Conservation (phyloP, 2,797 vertebrate genomes). For the Arctocebus calabarensis region DNA sequence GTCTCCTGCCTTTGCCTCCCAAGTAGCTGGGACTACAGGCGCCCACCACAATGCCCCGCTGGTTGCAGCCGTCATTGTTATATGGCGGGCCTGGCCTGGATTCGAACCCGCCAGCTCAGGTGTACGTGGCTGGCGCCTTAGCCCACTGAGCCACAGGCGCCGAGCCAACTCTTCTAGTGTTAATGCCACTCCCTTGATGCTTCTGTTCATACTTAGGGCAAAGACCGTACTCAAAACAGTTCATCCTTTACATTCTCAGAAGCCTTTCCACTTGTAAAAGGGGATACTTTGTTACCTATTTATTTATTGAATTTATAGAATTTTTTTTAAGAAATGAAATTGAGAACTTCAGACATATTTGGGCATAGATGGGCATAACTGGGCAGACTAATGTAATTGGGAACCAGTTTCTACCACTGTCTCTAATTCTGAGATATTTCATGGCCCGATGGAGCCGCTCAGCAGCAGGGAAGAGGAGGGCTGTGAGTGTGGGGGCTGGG, state of each 20-base stretch:
- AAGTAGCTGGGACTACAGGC: no score
- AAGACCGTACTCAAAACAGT: not conserved
- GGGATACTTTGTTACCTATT: not conserved
- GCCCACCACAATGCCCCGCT: no score
- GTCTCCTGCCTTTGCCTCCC: no score
- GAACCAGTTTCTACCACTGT: not conserved
- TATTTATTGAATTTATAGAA: not conserved
- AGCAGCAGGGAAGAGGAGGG: not conserved
- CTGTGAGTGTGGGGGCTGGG: not conserved
- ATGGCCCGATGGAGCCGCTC: rapidly evolving
- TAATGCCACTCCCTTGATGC: not conserved
- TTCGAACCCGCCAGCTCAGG: no score
- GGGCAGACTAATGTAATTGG: not conserved
- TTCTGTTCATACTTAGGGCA: not conserved
- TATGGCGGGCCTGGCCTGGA: no score
- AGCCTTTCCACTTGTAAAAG: not conserved
- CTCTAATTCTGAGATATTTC: not conserved
- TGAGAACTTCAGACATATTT: not conserved
- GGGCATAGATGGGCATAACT: no score
- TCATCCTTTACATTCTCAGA: not conserved
- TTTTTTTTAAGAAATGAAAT: not conserved
- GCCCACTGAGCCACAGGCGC: no score
- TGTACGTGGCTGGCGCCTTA: no score
- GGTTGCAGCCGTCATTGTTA: no score
- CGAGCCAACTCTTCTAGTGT: rapidly evolving